Evolutionary conservation across 2,888 invertebrate genomes (phyloP).

Genomic region (Isotomurus palustris): DNA sequence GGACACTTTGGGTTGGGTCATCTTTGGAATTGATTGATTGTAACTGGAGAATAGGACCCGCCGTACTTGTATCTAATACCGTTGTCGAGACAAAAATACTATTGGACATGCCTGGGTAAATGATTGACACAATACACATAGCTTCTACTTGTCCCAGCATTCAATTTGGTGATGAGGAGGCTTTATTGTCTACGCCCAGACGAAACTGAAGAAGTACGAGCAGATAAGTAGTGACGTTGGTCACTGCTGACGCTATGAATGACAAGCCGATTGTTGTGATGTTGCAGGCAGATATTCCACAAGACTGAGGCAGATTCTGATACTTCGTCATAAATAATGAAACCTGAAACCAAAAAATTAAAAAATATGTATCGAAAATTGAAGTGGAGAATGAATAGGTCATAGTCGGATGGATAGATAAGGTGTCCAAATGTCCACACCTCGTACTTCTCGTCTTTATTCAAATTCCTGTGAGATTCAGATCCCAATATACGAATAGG

Average conservation of each 20-base stretch:
- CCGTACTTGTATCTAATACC: no score
- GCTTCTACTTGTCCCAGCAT: no score
- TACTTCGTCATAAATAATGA: constrained; percentile 18
- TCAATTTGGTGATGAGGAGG: no score
- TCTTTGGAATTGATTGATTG: no score
- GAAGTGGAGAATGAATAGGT: not conserved
- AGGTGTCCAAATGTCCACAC: not conserved
- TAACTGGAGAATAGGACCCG: no score
- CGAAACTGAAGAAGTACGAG: constrained; percentile 22
- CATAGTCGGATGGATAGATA: not conserved
- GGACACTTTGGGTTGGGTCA: no score
- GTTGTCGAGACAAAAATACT: no score
- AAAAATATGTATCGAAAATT: not conserved
- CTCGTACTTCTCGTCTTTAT: constrained; percentile 22
- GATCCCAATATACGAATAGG: constrained; percentile 18
- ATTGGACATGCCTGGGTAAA: no score
- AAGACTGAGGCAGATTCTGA: constrained; percentile 10
- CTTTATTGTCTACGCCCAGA: constrained; percentile 13
- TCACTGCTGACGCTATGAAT: constrained; percentile 23
- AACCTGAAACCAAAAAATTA: constrained; percentile 4
- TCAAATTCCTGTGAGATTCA: constrained; percentile 6
- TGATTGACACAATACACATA: no score
- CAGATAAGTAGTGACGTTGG: constrained; percentile 31
- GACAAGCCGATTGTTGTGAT: constrained; percentile 18
- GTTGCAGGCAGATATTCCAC: constrained; percentile 20